Percentiles rank a stretch among this genome's conserved stretches.
These are phyloP conservation scores for Lutraria lutraria DNA, from an alignment of 2,888 invertebrate species.

Conservation along the genomic window DNA sequence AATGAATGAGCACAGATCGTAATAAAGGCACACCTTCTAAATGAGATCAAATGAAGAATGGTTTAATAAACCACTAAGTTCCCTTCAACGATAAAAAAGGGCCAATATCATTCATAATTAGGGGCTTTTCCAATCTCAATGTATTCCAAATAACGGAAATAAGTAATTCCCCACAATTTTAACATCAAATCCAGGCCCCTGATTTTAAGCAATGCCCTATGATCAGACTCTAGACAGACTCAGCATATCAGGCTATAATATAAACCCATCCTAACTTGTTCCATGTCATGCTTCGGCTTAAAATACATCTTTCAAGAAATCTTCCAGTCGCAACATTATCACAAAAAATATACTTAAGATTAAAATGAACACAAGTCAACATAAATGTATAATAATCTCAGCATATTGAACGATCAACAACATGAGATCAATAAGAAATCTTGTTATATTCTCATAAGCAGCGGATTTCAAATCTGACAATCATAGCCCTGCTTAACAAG, in stretches of 20 bases:
- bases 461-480: neutral
- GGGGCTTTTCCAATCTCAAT: neutral
- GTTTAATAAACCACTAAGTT: conserved; percentile 16
- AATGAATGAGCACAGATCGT: conserved; percentile 33
- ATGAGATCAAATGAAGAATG: conserved; percentile 42
- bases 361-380: conserved; percentile 21
- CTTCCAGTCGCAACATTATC: conserved; percentile 4
- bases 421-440: neutral
- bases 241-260: conserved; percentile 14
- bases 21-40: conserved; percentile 44
- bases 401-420: neutral
- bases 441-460: neutral
- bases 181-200: neutral
- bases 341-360: neutral
- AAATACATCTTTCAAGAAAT: neutral
- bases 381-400: conserved; percentile 22
- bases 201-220: neutral
- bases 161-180: neutral
- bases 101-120: neutral
- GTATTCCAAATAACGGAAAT: neutral
- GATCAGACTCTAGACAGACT: neutral
- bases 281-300: neutral
- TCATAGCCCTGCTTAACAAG: neutral
- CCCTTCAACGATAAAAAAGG: neutral
- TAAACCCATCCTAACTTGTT: neutral